A percentile compares a stretch with the other conserved stretches of the same genome.
phyloP scores from a whole-genome alignment of 2,113 vertebrate species.

The Lepus americanus region DNA sequence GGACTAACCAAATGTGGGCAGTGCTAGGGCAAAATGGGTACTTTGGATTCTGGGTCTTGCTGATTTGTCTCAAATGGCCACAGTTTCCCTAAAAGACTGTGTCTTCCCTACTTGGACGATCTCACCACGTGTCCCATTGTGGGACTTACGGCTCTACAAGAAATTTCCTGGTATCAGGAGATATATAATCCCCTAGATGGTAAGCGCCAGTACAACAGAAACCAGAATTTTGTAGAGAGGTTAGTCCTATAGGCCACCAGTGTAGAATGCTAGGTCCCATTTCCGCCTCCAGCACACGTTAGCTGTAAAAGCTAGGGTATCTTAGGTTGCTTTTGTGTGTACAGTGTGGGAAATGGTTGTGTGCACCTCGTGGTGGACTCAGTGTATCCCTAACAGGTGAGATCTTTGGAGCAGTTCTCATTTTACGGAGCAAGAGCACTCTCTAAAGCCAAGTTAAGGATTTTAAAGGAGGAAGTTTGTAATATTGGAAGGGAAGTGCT shows the following conservation, averaged over 20 bases:
- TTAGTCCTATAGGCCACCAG: accelerated
- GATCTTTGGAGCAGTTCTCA: background rate
- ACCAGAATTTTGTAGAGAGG: background rate
- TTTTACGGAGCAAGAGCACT: background rate
- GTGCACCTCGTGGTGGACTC: background rate
- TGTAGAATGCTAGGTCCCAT: accelerated
- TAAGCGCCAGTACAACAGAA: background rate
- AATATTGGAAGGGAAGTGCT: background rate
- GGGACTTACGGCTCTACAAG: background rate
- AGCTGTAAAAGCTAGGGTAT: background rate
- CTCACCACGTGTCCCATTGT: background rate
- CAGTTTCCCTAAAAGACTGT: background rate
- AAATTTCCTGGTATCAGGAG: background rate
- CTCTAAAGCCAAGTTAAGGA: background rate
- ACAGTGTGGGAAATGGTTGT: background rate
- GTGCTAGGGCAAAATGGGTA: too few relatives aligned
- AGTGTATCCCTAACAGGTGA: background rate
- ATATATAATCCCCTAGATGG: too few relatives aligned
- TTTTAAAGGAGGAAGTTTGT: background rate
- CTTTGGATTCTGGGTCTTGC: background rate
- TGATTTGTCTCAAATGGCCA: constrained; percentile 6
- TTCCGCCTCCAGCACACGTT: background rate
- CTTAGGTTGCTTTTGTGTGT: background rate
- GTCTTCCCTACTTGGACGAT: background rate
- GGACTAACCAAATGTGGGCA: background rate